Base-by-base conservation (phyloP, 2,888 invertebrate species). In the Schizaphis graminum region DNA sequence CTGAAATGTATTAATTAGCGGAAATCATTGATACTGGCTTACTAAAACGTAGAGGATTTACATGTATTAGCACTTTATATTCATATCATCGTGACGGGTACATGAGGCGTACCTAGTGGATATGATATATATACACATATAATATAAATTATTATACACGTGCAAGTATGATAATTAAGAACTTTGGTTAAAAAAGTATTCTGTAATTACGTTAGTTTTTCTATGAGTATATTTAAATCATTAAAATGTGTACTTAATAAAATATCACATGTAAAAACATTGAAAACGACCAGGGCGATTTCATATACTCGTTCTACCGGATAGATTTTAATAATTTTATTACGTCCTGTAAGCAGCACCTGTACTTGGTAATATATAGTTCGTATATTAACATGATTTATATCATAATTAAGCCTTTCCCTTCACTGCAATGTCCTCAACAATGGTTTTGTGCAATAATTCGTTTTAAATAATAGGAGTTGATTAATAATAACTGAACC, bases 301-400 rank as follows among this genome's bases (percentile, higher is more conserved):
- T 77, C 44, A 47, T 67, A 35, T 35, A 35, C 28, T 57, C 57
- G 57, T 89, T 89, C 89, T 89, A 24, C 57, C 89, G 89, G 57
- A 61, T 44, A 57, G 89, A 89, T 85, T 85, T 85, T 85, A 26
- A 35, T 24, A 8, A 88, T 88, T 88, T n/a, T 53, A 88, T 88
- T 88, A 88, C 53, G 77, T 77, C 77, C 77, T 77, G 77, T 77
- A 77, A 35, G 21, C 35, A 35, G 8, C 35, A 35, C 77, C 21
- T 77, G 67, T 77, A 77, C 77, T 2, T 35, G 35, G 35, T 77
- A 35, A 41, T 35, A 21, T 21, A 21, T 35, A 35, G 7, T 21
- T 77, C 21, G 21, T 35, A 35, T 8, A 35, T 21, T 77, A 3
- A 13, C 21, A 21, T 35, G 77, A 35, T 77, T 77, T 77, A 77